A percentile compares a stretch with the other conserved stretches of the same genome.
Evolutionary conservation across 37 sponge, comb jelly and placozoan species (phyloP).

Genomic region (Mnemiopsis leidyi): DNA sequence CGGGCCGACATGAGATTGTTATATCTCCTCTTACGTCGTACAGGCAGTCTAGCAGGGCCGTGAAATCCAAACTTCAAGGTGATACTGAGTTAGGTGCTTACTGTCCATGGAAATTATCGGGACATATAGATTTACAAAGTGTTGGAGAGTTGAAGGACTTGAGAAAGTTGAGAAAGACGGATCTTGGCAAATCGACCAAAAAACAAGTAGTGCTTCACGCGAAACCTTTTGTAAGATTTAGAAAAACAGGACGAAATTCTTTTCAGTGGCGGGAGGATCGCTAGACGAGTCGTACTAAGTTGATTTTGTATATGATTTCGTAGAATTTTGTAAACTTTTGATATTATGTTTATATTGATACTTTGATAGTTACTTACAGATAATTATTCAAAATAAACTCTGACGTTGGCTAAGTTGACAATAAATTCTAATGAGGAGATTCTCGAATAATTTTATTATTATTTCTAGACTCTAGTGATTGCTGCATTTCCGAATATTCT

Average conservation of each 20-base stretch:
- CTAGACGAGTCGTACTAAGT: background rate
- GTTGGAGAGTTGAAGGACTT: background rate
- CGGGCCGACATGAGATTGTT: background rate
- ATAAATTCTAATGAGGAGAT: too few relatives aligned
- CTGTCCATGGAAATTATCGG: constrained; percentile 7
- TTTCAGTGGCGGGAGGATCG: background rate
- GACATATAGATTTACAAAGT: background rate
- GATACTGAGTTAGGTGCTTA: background rate
- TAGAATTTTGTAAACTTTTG: background rate
- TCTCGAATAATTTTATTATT: too few relatives aligned
- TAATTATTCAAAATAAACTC: too few relatives aligned
- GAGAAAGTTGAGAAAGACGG: background rate
- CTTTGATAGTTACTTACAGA: too few relatives aligned
- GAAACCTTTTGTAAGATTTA: background rate
- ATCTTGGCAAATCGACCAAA: background rate
- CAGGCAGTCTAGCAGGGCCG: background rate
- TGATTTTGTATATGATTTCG: background rate
- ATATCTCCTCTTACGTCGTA: constrained; percentile 1
- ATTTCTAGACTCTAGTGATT: too few relatives aligned
- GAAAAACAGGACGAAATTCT: background rate
- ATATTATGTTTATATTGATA: background rate
- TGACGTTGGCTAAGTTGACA: too few relatives aligned
- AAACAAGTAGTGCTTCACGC: constrained; percentile 6
- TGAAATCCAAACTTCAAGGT: background rate
- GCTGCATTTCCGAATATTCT: too few relatives aligned